Evolutionary conservation across 1,140 invertebrate species (phyloP), one percentile per base, ranked within the genome.

Genomic region (Ceratina japonica): DNA sequence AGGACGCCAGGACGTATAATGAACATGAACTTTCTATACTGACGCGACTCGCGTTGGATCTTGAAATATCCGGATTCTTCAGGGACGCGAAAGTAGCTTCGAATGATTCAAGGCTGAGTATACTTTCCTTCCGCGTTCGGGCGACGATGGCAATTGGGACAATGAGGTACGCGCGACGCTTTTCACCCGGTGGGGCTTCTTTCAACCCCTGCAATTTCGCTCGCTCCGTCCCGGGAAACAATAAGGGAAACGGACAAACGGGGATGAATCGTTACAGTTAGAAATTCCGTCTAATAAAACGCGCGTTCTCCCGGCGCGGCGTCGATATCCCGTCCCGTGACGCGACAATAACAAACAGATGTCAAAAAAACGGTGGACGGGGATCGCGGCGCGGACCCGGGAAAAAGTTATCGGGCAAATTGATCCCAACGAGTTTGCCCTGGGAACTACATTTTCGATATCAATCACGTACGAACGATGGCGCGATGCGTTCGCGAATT

Each of bases 281-380:
- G 83, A 83, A 85, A 84, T 84, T 85, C 79, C 37, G 79, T 78
- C 82, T 81, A 81, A 85, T 85, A 81, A 85, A 85, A 85, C 74
- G 78, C 64, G 69, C 79, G 72, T 69, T 63, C 27, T 31, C 49
- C 49, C 54, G 74, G 37, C 37, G 37, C 54, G 54, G n/a, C 72
- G 72, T 75, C 73, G 69, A 84, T 85, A 81, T 85, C 79, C 5
- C 76, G 54, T 58, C 81, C 27, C 54, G 76, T 79, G 76, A 72
- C 66, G 66, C 74, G 71, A 65, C 72, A 84, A 80, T 84, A 84
- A 81, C 83, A 84, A 80, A 84, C 64, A 84, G 71, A 68, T 72
- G 74, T 70, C 64, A 77, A 58, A 62, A 44, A 75, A 24, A n/a
- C n/a, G 64, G 13, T 13, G 2, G 64, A n/a, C 22, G 16, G 63